Evolutionary conservation across 2,797 vertebrate genomes (phyloP).

Genomic region (Tenualosa thibaudeaui): DNA sequence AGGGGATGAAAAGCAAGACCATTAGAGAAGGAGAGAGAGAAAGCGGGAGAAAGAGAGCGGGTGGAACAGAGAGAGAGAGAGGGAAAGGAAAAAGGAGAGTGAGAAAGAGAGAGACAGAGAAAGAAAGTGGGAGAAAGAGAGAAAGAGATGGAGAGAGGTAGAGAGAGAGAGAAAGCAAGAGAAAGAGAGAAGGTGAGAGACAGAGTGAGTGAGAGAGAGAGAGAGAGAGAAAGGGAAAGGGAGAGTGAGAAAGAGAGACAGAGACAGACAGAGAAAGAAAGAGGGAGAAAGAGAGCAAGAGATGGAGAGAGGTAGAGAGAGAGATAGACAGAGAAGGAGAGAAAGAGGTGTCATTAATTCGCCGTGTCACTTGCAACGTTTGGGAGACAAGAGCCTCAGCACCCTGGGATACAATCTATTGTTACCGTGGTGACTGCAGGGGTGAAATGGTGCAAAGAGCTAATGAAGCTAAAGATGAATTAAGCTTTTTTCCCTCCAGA

Average conservation of each 20-base stretch:
- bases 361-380: constrained; percentile 27
- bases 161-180: neutral
- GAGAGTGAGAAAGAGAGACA: neutral
- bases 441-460: constrained; percentile 54
- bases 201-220: neutral
- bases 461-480: constrained; percentile 63
- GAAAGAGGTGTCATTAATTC: constrained; percentile 32
- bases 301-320: neutral
- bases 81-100: neutral
- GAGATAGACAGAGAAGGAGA: neutral
- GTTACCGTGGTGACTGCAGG: constrained; percentile 44
- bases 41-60: neutral
- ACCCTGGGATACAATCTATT: constrained; percentile 47
- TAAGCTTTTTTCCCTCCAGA: constrained; percentile 48
- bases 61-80: neutral
- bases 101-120: neutral
- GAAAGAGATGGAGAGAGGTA: neutral
- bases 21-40: neutral
- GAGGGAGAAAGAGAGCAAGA: neutral
- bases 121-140: neutral
- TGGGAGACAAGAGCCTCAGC: constrained; percentile 22
- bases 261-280: neutral
- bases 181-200: neutral
- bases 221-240: neutral
- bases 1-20: neutral